Evolutionary conservation across 2,888 invertebrate genomes (phyloP).

Genomic region (Gymnosoma rotundatum): DNA sequence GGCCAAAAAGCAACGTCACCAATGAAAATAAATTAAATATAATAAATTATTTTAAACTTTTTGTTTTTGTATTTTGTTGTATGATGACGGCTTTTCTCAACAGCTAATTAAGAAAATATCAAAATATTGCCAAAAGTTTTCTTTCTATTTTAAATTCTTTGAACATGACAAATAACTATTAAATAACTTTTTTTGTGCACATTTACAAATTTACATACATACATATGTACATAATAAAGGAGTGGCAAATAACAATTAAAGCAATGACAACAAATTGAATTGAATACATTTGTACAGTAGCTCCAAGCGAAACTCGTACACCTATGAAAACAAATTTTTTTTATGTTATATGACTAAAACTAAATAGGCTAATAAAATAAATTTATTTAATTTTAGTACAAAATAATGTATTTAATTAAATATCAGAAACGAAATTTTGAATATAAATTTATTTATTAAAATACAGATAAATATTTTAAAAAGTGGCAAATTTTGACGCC

Average conservation of each 20-base stretch:
- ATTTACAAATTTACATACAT: no score
- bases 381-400: no score
- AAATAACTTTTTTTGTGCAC: background rate
- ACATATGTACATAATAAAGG: background rate
- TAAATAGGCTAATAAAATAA: no score
- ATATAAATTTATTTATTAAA: no score
- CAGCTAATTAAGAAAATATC: conserved; percentile 21
- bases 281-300: no score
- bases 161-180: background rate
- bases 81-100: conserved; percentile 46
- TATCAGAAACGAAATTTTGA: no score
- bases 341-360: no score
- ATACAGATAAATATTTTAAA: no score
- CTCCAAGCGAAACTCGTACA: no score
- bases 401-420: no score
- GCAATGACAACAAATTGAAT: background rate
- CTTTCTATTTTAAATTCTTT: background rate
- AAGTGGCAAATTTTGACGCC: no score
- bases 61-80: background rate
- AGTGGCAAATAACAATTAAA: background rate
- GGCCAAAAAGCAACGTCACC: conserved; percentile 53
- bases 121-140: conserved; percentile 10
- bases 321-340: no score
- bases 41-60: conserved; percentile 53
- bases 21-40: conserved; percentile 23